phyloP scores from a whole-genome alignment of 2,797 vertebrate species.

The Pempheris klunzingeri region DNA sequence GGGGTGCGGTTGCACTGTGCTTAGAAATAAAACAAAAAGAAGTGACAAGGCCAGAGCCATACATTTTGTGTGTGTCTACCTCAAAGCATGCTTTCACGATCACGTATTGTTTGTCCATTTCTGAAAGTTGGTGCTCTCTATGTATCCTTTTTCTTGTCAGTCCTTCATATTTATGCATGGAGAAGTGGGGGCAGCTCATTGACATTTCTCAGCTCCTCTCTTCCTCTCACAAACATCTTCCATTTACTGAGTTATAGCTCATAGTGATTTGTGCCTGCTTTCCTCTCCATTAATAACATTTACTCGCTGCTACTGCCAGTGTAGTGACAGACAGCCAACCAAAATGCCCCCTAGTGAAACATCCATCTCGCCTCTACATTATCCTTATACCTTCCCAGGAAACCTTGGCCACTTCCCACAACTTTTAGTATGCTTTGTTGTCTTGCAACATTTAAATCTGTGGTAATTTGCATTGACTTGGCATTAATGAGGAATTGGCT shows the following conservation, averaged over 20 bases:
- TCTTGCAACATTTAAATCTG: constrained; percentile 32
- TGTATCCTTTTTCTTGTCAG: constrained; percentile 34
- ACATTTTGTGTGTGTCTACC: constrained; percentile 20
- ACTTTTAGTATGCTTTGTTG: constrained; percentile 31
- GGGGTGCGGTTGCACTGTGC: not conserved
- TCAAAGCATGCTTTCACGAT: constrained; percentile 16
- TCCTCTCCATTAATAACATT: constrained; percentile 76
- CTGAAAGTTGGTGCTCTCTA: constrained; percentile 24
- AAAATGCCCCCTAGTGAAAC: constrained; percentile 67
- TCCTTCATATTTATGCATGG: constrained; percentile 51
- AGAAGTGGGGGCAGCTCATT: constrained; percentile 1
- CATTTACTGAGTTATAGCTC: constrained; percentile 68
- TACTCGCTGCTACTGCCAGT: constrained; percentile 66
- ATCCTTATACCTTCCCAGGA: constrained; percentile 55
- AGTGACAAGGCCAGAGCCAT: constrained; percentile 55
- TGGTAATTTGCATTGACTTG: constrained; percentile 41
- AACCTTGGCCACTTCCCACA: constrained; percentile 59
- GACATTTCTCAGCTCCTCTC: constrained; percentile 57
- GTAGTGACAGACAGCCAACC: constrained; percentile 69
- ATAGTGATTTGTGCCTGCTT: constrained; percentile 70
- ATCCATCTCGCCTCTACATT: constrained; percentile 66
- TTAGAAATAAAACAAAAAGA: constrained; percentile 27
- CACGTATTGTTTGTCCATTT: constrained; percentile 32
- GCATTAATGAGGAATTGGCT: constrained; percentile 21
- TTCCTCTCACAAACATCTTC: constrained; percentile 48